Evolutionary conservation across 2,797 vertebrate species (phyloP), one percentile per base, ranked within the genome.

Genomic region (Tokudaia tokunoshimensis): DNA sequence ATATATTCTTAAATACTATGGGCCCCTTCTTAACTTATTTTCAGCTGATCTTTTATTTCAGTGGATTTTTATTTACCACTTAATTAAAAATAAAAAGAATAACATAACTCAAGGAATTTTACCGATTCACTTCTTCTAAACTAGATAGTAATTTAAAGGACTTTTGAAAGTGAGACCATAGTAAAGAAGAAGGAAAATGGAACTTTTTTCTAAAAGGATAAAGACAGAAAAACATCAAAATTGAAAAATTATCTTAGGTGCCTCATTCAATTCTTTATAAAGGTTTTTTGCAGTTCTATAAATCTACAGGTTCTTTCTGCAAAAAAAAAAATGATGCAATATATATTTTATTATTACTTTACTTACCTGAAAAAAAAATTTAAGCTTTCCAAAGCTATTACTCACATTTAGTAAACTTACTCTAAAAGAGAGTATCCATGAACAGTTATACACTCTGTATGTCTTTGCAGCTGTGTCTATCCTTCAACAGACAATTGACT

Each of bases 401-500:
- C 50, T 94, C 47, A 95, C 37, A 79, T 79, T 92, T 65, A 79
- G 15, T 41, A 85, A 85, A 61, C 2, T 95, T 65, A 72, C 55
- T 96, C 17, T 65, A 84, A 81, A 17, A 94, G 24, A 96, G 89
- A 84, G 14, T 7, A 31, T 6, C 6, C 4, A 34, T 47, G 6
- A 17, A 8, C 55, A 93, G 4, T 57, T 57, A 22, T 4, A 37
- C 4, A 10, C 5, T 44, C 26, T 59, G 6, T 47, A 3, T 17
- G 6, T 75, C 76, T 92, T 83, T 94, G 57, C 55, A 94, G 0
- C 24, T 29, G 0, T 78, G 1, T 85, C 55, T 92, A 1, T 75
- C 29, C 55, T 92, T 92, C 91, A 74, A 37, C 17, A 95, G 91
- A 95, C 72, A 86, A 92, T 91, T 89, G 76, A 92, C 65, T 31